Conservation (phyloP, 2,113 vertebrate genomes). For the Helogale parvula region DNA sequence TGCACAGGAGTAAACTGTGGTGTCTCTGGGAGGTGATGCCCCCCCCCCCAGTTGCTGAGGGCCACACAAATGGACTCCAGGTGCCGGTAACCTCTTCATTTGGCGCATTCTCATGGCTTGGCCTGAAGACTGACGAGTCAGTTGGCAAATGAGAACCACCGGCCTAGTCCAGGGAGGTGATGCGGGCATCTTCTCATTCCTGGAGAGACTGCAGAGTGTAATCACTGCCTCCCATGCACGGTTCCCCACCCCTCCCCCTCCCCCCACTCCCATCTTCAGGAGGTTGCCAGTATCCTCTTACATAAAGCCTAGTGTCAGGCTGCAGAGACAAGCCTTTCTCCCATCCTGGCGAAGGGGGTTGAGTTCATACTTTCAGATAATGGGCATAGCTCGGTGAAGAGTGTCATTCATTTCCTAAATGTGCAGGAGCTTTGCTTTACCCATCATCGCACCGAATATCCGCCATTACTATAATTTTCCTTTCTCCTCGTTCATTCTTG, state of each 20-base stretch:
- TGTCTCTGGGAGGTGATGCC: background rate
- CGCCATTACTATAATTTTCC: background rate
- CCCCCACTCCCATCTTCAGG: rapidly evolving
- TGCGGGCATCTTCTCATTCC: background rate
- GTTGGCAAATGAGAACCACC: background rate
- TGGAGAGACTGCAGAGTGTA: background rate
- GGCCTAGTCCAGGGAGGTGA: background rate
- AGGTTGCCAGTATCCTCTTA: background rate
- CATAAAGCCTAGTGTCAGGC: background rate
- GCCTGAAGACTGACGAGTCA: background rate
- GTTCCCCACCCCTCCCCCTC: background rate
- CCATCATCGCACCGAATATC: background rate
- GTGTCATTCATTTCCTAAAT: background rate
- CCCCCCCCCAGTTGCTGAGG: background rate
- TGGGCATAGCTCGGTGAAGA: background rate
- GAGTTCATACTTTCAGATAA: background rate
- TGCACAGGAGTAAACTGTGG: background rate
- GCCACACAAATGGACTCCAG: background rate
- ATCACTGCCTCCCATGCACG: background rate
- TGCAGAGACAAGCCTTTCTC: background rate
- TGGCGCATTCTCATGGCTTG: background rate
- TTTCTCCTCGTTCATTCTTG: background rate
- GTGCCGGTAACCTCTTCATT: background rate
- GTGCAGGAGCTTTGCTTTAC: background rate
- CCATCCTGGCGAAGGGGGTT: background rate